These are phyloP conservation scores for Oreohelix idahoensis DNA, from an alignment of 1,140 invertebrate genomes.

Conservation along the genomic window DNA sequence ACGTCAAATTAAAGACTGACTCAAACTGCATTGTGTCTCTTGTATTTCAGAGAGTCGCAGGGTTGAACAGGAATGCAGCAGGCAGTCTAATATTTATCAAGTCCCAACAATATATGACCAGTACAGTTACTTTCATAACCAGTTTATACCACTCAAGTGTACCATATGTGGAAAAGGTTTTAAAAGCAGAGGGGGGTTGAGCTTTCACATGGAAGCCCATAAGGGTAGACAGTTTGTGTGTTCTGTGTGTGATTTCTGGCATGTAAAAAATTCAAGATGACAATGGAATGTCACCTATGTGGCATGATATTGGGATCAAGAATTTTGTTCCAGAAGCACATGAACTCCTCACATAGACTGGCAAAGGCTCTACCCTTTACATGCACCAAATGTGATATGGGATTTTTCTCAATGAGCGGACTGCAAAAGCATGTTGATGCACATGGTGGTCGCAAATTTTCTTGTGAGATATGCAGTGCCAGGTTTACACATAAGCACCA, in stretches of 20 bases:
- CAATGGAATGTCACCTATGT: too few relatives aligned
- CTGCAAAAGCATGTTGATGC: too few relatives aligned
- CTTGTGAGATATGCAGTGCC: too few relatives aligned
- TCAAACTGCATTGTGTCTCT: not conserved
- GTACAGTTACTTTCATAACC: not conserved
- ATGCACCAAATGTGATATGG: too few relatives aligned
- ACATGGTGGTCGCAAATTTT: too few relatives aligned
- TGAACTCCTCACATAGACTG: too few relatives aligned
- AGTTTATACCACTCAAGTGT: conserved; percentile 14
- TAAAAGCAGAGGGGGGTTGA: conserved; percentile 4
- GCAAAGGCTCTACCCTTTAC: too few relatives aligned
- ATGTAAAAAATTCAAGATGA: conserved; percentile 2
- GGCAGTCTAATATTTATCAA: not conserved
- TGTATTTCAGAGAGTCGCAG: conserved; percentile 8
- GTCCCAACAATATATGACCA: conserved; percentile 1
- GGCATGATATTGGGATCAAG: too few relatives aligned
- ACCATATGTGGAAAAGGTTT: conserved; percentile 32
- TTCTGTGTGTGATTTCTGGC: conserved; percentile 18
- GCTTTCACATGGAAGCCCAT: conserved; percentile 25
- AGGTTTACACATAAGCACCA: too few relatives aligned
- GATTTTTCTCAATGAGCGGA: too few relatives aligned
- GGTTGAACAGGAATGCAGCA: not conserved
- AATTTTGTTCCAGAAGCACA: too few relatives aligned
- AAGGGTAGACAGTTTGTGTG: conserved; percentile 26
- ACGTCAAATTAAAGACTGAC: not conserved